These are phyloP conservation scores for Apaloderma vittatum DNA, from an alignment of 2,113 vertebrate genomes.

Conservation along the genomic window DNA sequence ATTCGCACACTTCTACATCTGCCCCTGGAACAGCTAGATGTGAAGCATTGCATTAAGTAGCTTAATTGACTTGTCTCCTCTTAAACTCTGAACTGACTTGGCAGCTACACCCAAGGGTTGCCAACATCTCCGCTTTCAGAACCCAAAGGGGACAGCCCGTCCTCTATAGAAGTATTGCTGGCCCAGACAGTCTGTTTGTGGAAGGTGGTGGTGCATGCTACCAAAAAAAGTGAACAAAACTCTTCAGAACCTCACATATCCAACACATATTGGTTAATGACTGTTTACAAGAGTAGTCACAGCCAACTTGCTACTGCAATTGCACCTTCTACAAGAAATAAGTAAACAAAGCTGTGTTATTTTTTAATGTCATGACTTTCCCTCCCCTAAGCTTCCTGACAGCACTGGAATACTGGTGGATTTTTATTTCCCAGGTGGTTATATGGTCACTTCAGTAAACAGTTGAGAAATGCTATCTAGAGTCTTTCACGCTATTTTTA, in stretches of 20 bases:
- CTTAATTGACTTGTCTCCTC: neutral
- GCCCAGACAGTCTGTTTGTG: neutral
- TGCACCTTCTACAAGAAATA: neutral
- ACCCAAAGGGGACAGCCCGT: neutral
- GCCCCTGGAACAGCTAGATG: neutral
- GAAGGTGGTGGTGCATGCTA: neutral
- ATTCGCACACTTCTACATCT: neutral
- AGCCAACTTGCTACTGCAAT: neutral
- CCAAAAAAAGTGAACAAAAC: neutral
- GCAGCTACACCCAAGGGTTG: neutral
- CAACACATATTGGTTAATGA: fast-evolving
- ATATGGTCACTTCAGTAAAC: neutral
- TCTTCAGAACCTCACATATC: fast-evolving
- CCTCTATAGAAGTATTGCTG: neutral
- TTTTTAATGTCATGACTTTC: neutral
- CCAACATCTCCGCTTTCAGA: neutral
- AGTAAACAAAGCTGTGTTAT: neutral
- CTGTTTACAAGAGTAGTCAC: neutral
- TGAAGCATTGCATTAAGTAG: neutral
- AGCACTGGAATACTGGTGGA: neutral
- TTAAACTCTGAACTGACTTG: neutral
- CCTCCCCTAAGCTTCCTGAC: neutral
- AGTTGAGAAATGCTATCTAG: neutral
- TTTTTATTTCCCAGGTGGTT: neutral
- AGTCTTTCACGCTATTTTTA: neutral